Conservation (phyloP, 1,140 invertebrate genomes). For the Riptortus pedestris region DNA sequence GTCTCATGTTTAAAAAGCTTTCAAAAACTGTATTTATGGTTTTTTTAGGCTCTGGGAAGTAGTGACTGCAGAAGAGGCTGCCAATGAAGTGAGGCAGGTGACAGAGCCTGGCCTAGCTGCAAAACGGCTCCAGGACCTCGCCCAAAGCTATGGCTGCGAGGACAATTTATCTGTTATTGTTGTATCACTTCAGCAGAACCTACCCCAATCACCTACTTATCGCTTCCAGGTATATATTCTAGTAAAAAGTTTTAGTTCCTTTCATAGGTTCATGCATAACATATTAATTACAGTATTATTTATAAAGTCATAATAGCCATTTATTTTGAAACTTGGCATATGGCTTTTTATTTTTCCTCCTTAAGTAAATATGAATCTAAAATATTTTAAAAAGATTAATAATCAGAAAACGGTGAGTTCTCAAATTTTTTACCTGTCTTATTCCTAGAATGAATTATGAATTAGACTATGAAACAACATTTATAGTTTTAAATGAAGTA, state of each 20-base stretch:
- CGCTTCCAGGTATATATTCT: conserved; percentile 55
- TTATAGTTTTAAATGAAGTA: no score
- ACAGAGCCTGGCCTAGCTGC: conserved; percentile 65
- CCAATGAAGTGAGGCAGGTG: conserved; percentile 60
- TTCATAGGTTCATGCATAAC: background rate
- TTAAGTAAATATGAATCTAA: no score
- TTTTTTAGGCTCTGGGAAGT: conserved; percentile 58
- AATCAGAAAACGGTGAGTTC: no score
- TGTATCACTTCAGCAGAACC: conserved; percentile 50
- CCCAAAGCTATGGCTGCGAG: conserved; percentile 68
- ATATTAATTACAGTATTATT: background rate
- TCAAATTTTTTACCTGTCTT: no score
- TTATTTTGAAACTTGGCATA: no score
- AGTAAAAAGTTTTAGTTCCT: conserved; percentile 25
- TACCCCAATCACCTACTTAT: conserved; percentile 64
- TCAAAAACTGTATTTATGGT: no score
- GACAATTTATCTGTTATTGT: conserved; percentile 70
- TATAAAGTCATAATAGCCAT: no score
- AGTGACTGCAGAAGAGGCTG: conserved; percentile 58
- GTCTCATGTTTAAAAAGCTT: no score
- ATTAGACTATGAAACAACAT: no score
- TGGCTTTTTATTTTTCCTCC: no score
- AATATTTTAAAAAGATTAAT: no score
- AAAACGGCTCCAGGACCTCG: conserved; percentile 67
- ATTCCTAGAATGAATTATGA: no score